phyloP scores from a whole-genome alignment of 1,140 invertebrate species.

The Anadara kagoshimensis region DNA sequence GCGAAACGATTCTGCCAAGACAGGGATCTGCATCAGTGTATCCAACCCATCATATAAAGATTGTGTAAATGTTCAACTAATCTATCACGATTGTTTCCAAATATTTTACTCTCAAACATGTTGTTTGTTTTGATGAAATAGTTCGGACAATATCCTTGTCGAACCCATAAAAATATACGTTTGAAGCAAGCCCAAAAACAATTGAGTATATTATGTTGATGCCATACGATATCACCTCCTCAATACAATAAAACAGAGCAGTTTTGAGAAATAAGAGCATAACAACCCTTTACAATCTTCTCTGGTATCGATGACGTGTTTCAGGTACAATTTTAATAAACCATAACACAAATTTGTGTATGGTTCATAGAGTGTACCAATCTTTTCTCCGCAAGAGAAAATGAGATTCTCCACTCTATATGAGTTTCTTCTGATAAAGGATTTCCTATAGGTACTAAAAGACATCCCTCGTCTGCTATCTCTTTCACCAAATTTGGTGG shows the following conservation, averaged over 20 bases:
- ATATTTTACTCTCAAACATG: too few species aligned
- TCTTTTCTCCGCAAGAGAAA: constrained; percentile 20
- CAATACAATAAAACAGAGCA: constrained; percentile 8
- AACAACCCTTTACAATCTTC: neutral
- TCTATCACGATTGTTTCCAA: too few species aligned
- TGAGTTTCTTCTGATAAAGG: neutral
- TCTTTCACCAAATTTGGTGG: neutral
- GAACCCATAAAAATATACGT: constrained; percentile 2
- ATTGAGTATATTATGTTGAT: constrained; percentile 77
- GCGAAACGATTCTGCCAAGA: too few species aligned
- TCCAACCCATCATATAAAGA: too few species aligned
- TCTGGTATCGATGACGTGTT: neutral
- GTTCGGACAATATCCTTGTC: neutral
- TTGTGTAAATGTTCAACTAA: too few species aligned
- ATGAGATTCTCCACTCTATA: constrained; percentile 24
- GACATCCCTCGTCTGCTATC: neutral
- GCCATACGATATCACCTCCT: neutral
- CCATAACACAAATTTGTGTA: constrained; percentile 20
- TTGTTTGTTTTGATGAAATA: too few species aligned
- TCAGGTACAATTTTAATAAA: constrained; percentile 17
- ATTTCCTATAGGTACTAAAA: neutral
- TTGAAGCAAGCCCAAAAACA: constrained; percentile 21
- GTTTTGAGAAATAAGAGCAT: constrained; percentile 27
- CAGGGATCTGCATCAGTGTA: too few species aligned
- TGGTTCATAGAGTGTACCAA: constrained; percentile 28